Evolutionary conservation across 2,888 invertebrate species (phyloP).

Genomic region (Xylota sylvarum): DNA sequence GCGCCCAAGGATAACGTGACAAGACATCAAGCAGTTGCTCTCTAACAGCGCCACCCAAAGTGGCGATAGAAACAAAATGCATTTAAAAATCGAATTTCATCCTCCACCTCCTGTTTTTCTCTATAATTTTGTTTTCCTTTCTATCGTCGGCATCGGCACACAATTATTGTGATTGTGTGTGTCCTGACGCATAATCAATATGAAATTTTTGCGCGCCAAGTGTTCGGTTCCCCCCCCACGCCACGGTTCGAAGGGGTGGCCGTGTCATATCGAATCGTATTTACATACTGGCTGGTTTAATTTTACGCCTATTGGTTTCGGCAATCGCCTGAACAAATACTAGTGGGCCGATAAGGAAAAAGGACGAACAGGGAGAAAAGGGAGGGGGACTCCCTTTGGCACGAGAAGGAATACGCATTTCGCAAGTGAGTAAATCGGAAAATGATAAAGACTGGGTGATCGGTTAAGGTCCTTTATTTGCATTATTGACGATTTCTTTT

Average conservation of each 20-base stretch:
- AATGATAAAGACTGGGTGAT: slow-evolving; percentile 49
- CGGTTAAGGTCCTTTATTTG: slow-evolving; percentile 67
- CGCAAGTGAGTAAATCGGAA: slow-evolving; percentile 61
- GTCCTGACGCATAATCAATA: slow-evolving; percentile 71
- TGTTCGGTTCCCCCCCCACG: slow-evolving; percentile 34
- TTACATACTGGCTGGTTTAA: slow-evolving; percentile 81
- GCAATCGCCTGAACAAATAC: slow-evolving; percentile 85
- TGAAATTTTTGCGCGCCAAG: slow-evolving; percentile 60
- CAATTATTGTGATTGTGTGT: slow-evolving; percentile 65
- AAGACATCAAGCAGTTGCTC: slow-evolving; percentile 61
- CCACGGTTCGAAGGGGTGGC: slow-evolving; percentile 41
- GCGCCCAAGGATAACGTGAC: slow-evolving; percentile 69
- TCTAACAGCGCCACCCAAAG: slow-evolving; percentile 29
- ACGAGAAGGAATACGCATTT: slow-evolving; percentile 38
- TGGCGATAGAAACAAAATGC: slow-evolving; percentile 56
- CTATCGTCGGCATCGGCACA: slow-evolving; percentile 24
- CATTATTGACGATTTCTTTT: slow-evolving; percentile 72
- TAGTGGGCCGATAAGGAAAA: slow-evolving; percentile 62
- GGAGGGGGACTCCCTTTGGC: slow-evolving; percentile 9
- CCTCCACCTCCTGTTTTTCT: slow-evolving; percentile 2
- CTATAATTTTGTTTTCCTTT: slow-evolving; percentile 36
- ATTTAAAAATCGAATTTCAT: slow-evolving; percentile 58
- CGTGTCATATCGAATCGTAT: slow-evolving; percentile 67
- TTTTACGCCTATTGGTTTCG: slow-evolving; percentile 85
- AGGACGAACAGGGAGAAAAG: slow-evolving; percentile 13